Evolutionary conservation across 1,140 invertebrate genomes (phyloP).

Genomic region (Littorina saxatilis): DNA sequence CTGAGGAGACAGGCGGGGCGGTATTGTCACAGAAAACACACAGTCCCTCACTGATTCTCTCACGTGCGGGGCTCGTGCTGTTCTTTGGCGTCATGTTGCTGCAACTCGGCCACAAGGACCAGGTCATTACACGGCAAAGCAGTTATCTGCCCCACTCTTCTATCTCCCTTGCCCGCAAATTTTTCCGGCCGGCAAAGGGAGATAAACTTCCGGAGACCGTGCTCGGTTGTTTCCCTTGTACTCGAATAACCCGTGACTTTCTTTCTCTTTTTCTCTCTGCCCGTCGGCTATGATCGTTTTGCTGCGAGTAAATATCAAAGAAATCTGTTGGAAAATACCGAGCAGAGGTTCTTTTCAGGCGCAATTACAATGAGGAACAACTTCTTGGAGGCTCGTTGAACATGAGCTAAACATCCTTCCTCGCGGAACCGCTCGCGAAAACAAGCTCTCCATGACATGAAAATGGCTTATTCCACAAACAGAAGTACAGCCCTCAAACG

Average conservation of each 20-base stretch:
- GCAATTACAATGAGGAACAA: background rate
- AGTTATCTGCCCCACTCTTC: background rate
- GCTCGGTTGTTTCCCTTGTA: slow-evolving; percentile 27
- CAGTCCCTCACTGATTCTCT: too few species aligned
- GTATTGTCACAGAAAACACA: slow-evolving; percentile 32
- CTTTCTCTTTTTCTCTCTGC: background rate
- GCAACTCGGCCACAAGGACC: background rate
- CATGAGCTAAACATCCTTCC: background rate
- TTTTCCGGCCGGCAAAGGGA: slow-evolving; percentile 3
- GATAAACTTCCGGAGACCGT: slow-evolving; percentile 30
- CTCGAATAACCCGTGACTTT: slow-evolving; percentile 14
- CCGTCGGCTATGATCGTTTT: background rate
- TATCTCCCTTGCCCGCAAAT: background rate
- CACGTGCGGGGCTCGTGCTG: background rate
- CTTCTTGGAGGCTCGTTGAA: background rate
- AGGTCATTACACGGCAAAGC: too few species aligned
- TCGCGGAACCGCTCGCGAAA: background rate
- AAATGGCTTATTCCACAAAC: background rate
- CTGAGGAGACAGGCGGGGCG: background rate
- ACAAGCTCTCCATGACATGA: background rate
- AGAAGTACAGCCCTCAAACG: background rate
- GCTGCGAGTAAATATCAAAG: background rate
- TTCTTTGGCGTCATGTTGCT: background rate
- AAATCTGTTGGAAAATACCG: background rate
- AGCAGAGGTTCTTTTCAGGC: background rate